phyloP scores from a whole-genome alignment of 2,797 vertebrate species.

The Enoplosus armatus region DNA sequence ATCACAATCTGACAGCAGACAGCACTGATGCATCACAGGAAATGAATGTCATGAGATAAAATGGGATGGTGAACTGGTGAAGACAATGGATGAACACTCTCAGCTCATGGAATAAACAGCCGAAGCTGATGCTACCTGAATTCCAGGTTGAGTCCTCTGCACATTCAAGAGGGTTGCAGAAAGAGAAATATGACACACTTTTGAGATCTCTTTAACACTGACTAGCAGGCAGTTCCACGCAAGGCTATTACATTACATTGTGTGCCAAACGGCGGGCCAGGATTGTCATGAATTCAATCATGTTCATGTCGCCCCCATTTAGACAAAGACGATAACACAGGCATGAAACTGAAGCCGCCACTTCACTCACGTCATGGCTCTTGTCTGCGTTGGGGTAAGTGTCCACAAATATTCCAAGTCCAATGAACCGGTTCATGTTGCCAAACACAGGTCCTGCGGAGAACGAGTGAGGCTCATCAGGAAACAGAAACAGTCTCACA shows the following conservation, averaged over 20 bases:
- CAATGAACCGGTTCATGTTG: constrained; percentile 92
- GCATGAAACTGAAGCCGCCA: neutral
- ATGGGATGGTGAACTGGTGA: neutral
- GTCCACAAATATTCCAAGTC: constrained; percentile 94
- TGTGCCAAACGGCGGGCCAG: neutral
- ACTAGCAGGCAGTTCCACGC: too few relatives aligned
- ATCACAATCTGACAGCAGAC: neutral
- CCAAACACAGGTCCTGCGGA: constrained; percentile 93
- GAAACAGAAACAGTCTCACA: too few relatives aligned
- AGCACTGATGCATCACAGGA: constrained; percentile 1
- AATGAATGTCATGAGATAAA: neutral
- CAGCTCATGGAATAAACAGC: neutral
- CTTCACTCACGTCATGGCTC: constrained; percentile 90
- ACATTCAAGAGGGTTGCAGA: constrained; percentile 24
- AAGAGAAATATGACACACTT: constrained; percentile 29
- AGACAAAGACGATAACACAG: neutral
- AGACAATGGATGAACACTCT: constrained; percentile 8
- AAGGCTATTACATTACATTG: neutral
- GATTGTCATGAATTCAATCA: neutral
- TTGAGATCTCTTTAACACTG: neutral
- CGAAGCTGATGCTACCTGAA: constrained; percentile 48
- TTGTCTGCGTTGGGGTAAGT: constrained; percentile 96
- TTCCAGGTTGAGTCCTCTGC: constrained; percentile 55
- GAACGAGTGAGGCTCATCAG: neutral
- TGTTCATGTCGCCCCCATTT: neutral